Evolutionary conservation across 2,888 invertebrate genomes (phyloP), one percentile per base, ranked within the genome.

Genomic region (Noctua janthina): DNA sequence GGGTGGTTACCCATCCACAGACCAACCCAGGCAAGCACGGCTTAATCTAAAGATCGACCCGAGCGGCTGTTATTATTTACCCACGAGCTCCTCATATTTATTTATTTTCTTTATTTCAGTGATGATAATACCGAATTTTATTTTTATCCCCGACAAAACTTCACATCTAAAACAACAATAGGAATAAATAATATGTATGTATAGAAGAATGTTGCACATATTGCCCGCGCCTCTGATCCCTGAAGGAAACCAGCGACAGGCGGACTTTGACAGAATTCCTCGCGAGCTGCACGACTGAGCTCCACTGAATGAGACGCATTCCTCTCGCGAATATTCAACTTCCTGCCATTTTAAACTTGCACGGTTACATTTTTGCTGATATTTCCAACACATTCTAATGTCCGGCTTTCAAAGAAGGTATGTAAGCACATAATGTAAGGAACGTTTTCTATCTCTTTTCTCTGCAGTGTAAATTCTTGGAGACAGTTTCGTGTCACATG

Each of bases 401-500:
- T 79, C 66, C 77, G 56, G 70, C 67, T 62, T 59, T 74, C 74
- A 51, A 70, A 69, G 70, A 72, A 80, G 66, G 68, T 77, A 86
- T 79, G 76, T 74, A 87, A 89, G 91, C 88, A 91, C 84, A 79
- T 87, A 91, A 92, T 73, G 56, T 76, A 75, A 54, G 15, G 49
- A 73, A 66, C 91, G 64, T 85, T 88, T 92, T 92, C 90, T 89
- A 90, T 92, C 91, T 92, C 90, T 91, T 92, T 92, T 92, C 90
- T 84, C 87, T 90, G 91, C 92, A 93, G 93, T 94, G 93, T 93
- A 94, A 93, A 95, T 95, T 95, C 93, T 94, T 94, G 89, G 91
- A 92, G 92, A 93, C 93, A 93, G 93, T 93, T 93, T 92, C 91
- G 90, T 93, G 94, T 95, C 94, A 94, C 94, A 95, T 96, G 95